A percentile compares a stretch with the other conserved stretches of the same genome.
Conservation (phyloP, 2,113 vertebrate genomes). For the Caloenas nicobarica region DNA sequence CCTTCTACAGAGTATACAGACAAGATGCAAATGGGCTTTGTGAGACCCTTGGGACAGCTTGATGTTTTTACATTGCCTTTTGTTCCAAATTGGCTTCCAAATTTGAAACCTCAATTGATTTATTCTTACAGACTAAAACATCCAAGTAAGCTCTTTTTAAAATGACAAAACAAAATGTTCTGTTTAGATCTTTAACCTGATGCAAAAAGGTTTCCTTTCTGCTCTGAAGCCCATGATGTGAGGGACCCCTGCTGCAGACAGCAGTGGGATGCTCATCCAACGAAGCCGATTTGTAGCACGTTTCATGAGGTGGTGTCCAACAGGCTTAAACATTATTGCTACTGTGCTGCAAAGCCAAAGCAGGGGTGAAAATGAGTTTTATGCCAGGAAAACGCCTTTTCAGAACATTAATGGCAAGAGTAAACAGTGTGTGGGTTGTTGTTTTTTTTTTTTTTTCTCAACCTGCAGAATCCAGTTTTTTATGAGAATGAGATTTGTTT, state of each 20-base stretch:
- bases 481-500: not conserved
- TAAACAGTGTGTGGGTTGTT: not conserved
- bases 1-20: not conserved
- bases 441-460: not conserved
- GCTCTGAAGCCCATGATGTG: not conserved
- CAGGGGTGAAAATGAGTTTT: not conserved
- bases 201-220: not conserved
- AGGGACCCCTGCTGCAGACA: not conserved
- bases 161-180: not conserved
- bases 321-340: not conserved
- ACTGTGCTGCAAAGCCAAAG: not conserved
- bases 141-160: not conserved
- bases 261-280: not conserved
- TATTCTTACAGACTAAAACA: not conserved
- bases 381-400: not conserved
- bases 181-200: not conserved
- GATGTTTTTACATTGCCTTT: not conserved
- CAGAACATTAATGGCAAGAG: not conserved
- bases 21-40: constrained; percentile 24
- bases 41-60: not conserved
- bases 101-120: not conserved
- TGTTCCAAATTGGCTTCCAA: not conserved
- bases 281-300: not conserved
- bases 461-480: not conserved
- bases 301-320: not conserved